These are phyloP conservation scores for Peribatodes rhomboidaria DNA, from an alignment of 2,888 invertebrate genomes.

Conservation along the genomic window DNA sequence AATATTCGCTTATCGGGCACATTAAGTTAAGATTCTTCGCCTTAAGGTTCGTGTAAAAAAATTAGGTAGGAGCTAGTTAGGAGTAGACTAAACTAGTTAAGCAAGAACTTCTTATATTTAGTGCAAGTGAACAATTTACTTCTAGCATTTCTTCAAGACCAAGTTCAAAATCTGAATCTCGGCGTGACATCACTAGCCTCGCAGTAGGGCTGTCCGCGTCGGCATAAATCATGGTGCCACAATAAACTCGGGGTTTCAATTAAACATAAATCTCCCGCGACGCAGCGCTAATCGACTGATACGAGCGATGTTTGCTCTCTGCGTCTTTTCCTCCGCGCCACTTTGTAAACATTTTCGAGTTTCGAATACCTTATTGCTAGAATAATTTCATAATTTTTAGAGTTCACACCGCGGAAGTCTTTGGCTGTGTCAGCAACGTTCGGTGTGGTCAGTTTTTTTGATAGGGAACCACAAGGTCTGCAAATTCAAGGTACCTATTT, in stretches of 20 bases:
- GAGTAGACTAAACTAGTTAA: too few relatives aligned
- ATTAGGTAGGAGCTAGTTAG: too few relatives aligned
- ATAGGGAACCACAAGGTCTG: neutral
- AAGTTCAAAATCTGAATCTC: neutral
- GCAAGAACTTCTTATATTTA: too few relatives aligned
- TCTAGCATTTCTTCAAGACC: too few relatives aligned
- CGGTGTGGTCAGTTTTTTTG: too few relatives aligned
- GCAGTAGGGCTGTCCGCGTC: slow-evolving; percentile 52
- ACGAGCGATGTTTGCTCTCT: slow-evolving; percentile 55
- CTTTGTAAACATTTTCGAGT: neutral
- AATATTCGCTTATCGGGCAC: too few relatives aligned
- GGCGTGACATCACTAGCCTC: slow-evolving; percentile 24
- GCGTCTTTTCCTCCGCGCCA: slow-evolving; percentile 37
- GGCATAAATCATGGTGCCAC: slow-evolving; percentile 78
- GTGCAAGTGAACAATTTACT: too few relatives aligned
- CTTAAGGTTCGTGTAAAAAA: too few relatives aligned
- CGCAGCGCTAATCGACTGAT: slow-evolving; percentile 75
- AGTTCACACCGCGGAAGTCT: neutral
- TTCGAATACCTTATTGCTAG: neutral
- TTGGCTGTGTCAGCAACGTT: too few relatives aligned
- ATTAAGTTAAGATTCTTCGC: too few relatives aligned
- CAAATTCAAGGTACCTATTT: too few relatives aligned
- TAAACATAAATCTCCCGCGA: slow-evolving; percentile 82
- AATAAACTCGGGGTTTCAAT: slow-evolving; percentile 82
- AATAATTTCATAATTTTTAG: neutral